Percentiles rank a stretch among this genome's conserved stretches.
These are phyloP conservation scores for Lithobius niger DNA, from an alignment of 1,140 invertebrate genomes.

Conservation along the genomic window DNA sequence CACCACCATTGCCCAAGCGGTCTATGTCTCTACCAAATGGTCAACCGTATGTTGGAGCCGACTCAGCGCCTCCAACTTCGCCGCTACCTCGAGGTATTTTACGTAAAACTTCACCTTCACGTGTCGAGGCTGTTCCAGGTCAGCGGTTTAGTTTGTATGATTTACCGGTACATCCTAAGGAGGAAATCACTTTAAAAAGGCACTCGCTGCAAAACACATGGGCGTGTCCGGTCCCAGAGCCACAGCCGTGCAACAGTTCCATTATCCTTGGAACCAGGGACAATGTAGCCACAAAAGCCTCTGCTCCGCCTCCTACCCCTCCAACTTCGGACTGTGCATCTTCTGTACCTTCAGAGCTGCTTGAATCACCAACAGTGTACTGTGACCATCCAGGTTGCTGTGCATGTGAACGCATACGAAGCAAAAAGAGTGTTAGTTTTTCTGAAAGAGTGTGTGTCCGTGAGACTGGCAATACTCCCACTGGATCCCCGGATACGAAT, in stretches of 20 bases:
- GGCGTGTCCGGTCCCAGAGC: not conserved
- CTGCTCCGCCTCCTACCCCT: not conserved
- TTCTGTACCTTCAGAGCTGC: not conserved
- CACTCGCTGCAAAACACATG: not conserved
- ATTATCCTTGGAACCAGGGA: not conserved
- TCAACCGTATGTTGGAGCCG: slow-evolving; percentile 12
- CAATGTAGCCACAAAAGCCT: not conserved
- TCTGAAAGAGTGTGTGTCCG: not conserved
- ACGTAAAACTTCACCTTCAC: slow-evolving; percentile 22
- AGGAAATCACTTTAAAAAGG: too few relatives aligned
- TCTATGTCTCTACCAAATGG: slow-evolving; percentile 43
- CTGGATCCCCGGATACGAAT: not conserved
- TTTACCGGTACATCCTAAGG: not conserved
- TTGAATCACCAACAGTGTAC: not conserved
- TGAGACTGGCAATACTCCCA: not conserved
- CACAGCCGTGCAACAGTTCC: slow-evolving; percentile 1
- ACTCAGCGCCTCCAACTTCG: slow-evolving; percentile 43
- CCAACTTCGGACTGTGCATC: not conserved
- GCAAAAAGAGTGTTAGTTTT: slow-evolving; percentile 8
- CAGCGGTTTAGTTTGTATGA: not conserved
- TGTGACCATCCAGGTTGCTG: not conserved
- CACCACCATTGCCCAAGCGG: slow-evolving; percentile 44
- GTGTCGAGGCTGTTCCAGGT: too few relatives aligned
- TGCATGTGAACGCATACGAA: not conserved
- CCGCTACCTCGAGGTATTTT: slow-evolving; percentile 55